Evolutionary conservation across 2,113 vertebrate species (phyloP), one percentile per base, ranked within the genome.

Genomic region (Labrus mixtus): DNA sequence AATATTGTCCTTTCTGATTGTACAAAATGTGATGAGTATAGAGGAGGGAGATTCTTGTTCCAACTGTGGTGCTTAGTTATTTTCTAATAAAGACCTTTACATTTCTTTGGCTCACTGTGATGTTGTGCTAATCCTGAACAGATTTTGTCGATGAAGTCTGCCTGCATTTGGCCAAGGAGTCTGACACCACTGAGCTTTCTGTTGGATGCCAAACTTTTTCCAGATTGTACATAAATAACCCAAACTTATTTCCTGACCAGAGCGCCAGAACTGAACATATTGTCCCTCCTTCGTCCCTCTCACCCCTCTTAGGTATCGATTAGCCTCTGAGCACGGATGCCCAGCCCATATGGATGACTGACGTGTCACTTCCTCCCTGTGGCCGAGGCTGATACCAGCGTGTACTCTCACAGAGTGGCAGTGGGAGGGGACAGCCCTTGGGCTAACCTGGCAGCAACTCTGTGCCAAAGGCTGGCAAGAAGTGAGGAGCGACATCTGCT

Each of bases 361-460:
- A 93, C 93, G 3, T 48, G 79, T 72, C 93, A 96, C 84, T 97
- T 97, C 66, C 88, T 97, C 82, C 94, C 90, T 62, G 90, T 89
- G 0, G 73, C 87, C 0, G 55, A 94, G 56, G 73, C 82, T 4
- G 86, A 57, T n/a, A 96, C 95, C 0, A 87, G 94, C 0, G 96
- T 96, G 74, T 95, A 96, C 53, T 86, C 94, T 4, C 56, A n/a
- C 45, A 60, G 69, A 0, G 76, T 97, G 10, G 87, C 94, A 37
- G 64, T 97, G 54, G 94, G 94, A 0, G 96, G 96, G 9, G 96
- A 97, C 90, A 95, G 93, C 7, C 82, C 92, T 1, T 96, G 97
- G 19, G 96, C 94, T 19, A 94, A 89, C 53, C 33, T 95, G 13
- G 94, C 95, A 19, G 88, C 91, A 0, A 68, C 88, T 0, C 51